Evolutionary conservation across 2,888 invertebrate genomes (phyloP), one percentile per base, ranked within the genome.

Genomic region (Eristalis pertinax): DNA sequence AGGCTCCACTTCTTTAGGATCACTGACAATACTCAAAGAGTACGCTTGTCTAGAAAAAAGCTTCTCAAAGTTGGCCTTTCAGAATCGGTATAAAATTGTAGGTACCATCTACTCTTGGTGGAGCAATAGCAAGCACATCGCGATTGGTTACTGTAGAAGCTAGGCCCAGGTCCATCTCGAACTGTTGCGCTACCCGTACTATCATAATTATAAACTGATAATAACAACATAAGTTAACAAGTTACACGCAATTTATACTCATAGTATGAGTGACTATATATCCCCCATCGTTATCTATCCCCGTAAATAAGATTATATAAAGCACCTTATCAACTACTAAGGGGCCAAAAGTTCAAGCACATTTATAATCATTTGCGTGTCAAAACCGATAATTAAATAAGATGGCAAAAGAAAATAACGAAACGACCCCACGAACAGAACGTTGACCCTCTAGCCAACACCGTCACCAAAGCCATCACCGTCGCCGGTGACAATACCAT

Each of bases 311-410:
- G 29, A 65, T 78, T 67, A 79, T 4, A 60, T 63, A 63, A 63
- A 77, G 38, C 50, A 43, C 32, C 72, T 79, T 62, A 43, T 32
- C 15, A 22, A 19, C 19, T 35, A 58, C 38, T 19, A 38, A 65
- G 13, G 19, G 38, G n/a, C n/a, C 43, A 5, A 43, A 69, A 22
- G 58, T 69, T n/a, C 69, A 64, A 64, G 63, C 67, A 68, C 76
- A 73, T 85, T 76, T 81, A 50, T 73, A 68, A 69, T 68, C 67
- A 77, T 81, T 81, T 81, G 76, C 81, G 81, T 85, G 85, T 85
- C 64, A 77, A 73, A 84, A 62, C 70, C 75, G 41, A 68, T 81
- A 85, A 85, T 85, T 81, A 85, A 85, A 85, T 77, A 77, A 67
- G 63, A 29, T 62, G 68, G 41, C 72, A 73, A 19, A 29, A 22